Evolutionary conservation across 2,797 vertebrate genomes (phyloP), one percentile per base, ranked within the genome.

Genomic region (Eulemur albifrons): DNA sequence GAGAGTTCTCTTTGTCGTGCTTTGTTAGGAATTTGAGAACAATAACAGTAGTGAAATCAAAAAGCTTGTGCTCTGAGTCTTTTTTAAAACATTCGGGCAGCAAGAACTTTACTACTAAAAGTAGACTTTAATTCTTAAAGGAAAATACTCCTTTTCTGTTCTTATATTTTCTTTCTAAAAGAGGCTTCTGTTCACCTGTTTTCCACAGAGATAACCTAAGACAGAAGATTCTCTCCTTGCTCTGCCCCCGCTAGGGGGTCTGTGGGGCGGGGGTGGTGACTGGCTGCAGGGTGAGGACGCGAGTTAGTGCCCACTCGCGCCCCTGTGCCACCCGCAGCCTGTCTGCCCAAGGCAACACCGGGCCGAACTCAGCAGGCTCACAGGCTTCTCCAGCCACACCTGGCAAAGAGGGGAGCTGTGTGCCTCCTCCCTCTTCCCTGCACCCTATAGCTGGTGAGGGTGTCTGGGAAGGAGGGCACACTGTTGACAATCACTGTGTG

Each of bases 291-390:
- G 30, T 4, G 7, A 40, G 54, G 54, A 40, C 9, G 2, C 0
- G 2, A 3, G 35, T 40, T 2, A 27, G 70, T 10, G 14, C 0
- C 2, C 7, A 4, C 54, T 57, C 11, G 2, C 2, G 2, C 20
- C 43, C 3, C 13, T 50, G 21, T 4, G 1, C 20, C 63, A 45
- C 38, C 38, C 5, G 6, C 52, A n/a, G 40, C 14, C 40, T 30
- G 14, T 27, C 38, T 43, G 63, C 1, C 40, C 5, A 8, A 50
- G 45, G 48, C 45, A 52, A 48, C 32, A n/a, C 75, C 11, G 20
- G 70, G 27, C 48, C 4, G 12, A 79, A n/a, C 75, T 43, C 70
- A 45, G 69, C 38, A 23, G 69, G 21, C 38, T n/a, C 45, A 57
- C 21, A 57, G 54, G 20, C 20, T 50, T 50, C 73, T 50, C 30